phyloP scores from a whole-genome alignment of 2,113 vertebrate species.

The Caranx ignobilis region DNA sequence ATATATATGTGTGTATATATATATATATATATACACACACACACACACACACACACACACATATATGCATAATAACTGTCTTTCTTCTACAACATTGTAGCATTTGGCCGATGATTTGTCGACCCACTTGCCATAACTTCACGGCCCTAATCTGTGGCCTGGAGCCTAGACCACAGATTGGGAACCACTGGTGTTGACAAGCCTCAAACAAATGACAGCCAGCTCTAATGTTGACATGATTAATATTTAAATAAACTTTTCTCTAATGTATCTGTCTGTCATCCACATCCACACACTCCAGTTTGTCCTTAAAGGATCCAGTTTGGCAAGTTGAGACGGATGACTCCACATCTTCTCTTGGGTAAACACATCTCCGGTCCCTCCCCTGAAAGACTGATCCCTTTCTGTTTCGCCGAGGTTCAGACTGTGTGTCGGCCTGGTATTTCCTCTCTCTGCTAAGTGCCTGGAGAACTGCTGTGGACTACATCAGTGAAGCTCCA shows the following conservation, averaged over 20 bases:
- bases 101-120: too few species aligned
- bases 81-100: too few species aligned
- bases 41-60: too few species aligned
- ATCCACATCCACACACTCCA: neutral
- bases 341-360: neutral
- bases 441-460: neutral
- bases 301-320: neutral
- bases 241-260: neutral
- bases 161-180: too few species aligned
- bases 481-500: neutral
- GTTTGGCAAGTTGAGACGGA: neutral
- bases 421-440: neutral
- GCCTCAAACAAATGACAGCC: too few species aligned
- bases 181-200: too few species aligned
- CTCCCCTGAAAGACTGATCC: neutral
- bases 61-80: too few species aligned
- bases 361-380: slow-evolving; percentile 5
- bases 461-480: neutral
- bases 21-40: too few species aligned
- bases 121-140: too few species aligned
- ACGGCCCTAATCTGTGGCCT: too few species aligned
- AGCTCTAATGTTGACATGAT: neutral
- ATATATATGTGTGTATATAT: too few species aligned
- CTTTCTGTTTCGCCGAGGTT: neutral
- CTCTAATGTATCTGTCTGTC: neutral